Percentiles rank a stretch among this genome's conserved stretches.
Evolutionary conservation across 2,113 vertebrate genomes (phyloP).

Genomic region (Mixornis gularis): DNA sequence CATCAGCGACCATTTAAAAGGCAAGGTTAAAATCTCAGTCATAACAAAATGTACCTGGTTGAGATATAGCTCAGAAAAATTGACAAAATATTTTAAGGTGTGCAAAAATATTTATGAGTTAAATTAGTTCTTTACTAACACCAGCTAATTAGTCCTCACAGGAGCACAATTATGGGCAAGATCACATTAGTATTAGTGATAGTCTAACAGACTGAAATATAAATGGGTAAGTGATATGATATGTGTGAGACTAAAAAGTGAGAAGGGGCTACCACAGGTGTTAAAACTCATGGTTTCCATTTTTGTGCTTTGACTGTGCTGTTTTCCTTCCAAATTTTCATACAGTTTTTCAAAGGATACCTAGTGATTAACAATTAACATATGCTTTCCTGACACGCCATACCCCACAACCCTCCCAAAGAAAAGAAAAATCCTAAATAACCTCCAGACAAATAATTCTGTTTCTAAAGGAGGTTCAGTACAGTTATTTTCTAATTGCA

Average conservation of each 20-base stretch:
- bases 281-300: not conserved
- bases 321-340: not conserved
- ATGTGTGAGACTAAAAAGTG: not conserved
- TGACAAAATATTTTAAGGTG: not conserved
- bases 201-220: not conserved
- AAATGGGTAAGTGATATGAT: not conserved
- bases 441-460: not conserved
- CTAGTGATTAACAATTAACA: not conserved
- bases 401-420: not conserved
- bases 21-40: not conserved
- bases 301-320: not conserved
- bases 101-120: slow-evolving; percentile 1
- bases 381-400: not conserved
- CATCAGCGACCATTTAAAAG: not conserved
- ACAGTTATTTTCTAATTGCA: not conserved
- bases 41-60: not conserved
- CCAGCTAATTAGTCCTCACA: not conserved
- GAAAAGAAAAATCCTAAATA: not conserved
- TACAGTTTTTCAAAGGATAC: not conserved
- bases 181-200: not conserved
- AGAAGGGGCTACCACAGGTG: not conserved
- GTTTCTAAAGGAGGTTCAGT: not conserved
- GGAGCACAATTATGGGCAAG: not conserved
- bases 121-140: slow-evolving; percentile 5
- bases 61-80: not conserved